Evolutionary conservation across 2,113 vertebrate species (phyloP).

Genomic region (Microcebus tavaratra): DNA sequence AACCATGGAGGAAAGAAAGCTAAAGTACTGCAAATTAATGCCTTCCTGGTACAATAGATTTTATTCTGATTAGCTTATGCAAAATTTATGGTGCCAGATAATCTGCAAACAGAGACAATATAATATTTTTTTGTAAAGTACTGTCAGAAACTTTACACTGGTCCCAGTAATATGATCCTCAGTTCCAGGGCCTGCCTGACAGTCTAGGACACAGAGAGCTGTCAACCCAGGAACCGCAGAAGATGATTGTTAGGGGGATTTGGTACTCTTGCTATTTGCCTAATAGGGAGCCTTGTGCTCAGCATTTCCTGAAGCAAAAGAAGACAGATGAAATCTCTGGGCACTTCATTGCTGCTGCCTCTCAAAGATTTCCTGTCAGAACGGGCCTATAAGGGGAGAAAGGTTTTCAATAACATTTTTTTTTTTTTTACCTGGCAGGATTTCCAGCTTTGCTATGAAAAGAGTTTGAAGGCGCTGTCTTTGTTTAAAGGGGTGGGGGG

Average conservation of each 20-base stretch:
- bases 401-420: conserved; percentile 94
- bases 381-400: conserved; percentile 95
- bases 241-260: conserved; percentile 91
- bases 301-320: conserved; percentile 96
- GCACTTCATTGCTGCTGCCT: conserved; percentile 95
- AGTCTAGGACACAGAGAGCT: conserved; percentile 93
- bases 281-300: conserved; percentile 97
- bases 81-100: conserved; percentile 85
- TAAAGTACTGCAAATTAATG: conserved; percentile 85
- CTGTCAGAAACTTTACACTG: conserved; percentile 87
- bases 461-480: conserved; percentile 88
- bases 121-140: conserved; percentile 83
- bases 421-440: conserved; percentile 88
- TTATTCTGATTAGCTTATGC: conserved; percentile 89
- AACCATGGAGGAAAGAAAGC: conserved; percentile 43
- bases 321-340: conserved; percentile 99
- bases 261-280: conserved; percentile 94
- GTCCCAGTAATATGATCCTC: conserved; percentile 88
- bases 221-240: conserved; percentile 90
- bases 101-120: conserved; percentile 88
- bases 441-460: conserved; percentile 88
- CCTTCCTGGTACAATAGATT: conserved; percentile 84
- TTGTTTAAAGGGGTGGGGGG: conserved; percentile 70
- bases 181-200: conserved; percentile 93
- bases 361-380: conserved; percentile 99